These are phyloP conservation scores for Lasioglossum morio DNA, from an alignment of 2,888 invertebrate genomes.

Conservation along the genomic window DNA sequence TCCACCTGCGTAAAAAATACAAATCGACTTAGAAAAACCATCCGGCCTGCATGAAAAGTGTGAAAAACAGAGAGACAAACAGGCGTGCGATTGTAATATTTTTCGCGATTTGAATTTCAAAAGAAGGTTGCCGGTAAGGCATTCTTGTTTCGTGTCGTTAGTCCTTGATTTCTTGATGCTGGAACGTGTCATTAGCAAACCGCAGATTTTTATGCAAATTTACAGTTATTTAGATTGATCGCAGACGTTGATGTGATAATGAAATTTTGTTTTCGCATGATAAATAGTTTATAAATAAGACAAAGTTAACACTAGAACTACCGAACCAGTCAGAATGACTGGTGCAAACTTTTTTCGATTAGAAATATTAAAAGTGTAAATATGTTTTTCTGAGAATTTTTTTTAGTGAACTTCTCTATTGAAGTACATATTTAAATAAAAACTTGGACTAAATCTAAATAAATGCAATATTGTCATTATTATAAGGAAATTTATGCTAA, in stretches of 20 bases:
- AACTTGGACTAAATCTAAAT: no score
- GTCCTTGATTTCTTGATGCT: neutral
- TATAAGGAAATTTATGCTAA: no score
- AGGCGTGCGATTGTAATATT: neutral
- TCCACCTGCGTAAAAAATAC: conserved; percentile 83
- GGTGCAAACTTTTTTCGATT: no score
- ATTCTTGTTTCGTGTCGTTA: neutral
- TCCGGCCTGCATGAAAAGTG: neutral
- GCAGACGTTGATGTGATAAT: neutral
- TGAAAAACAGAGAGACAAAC: neutral
- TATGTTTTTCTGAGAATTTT: no score
- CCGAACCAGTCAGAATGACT: no score
- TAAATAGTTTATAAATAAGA: no score
- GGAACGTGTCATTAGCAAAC: neutral
- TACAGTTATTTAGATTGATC: neutral
- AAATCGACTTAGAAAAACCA: neutral
- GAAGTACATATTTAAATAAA: no score
- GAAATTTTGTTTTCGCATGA: no score
- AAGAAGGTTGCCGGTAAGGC: neutral
- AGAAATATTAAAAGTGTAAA: no score
- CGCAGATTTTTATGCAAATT: neutral
- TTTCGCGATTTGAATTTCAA: neutral
- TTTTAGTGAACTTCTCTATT: no score
- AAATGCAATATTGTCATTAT: no score
- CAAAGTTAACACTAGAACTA: no score